Conservation (phyloP, 2,797 vertebrate genomes). For the Paguma larvata region DNA sequence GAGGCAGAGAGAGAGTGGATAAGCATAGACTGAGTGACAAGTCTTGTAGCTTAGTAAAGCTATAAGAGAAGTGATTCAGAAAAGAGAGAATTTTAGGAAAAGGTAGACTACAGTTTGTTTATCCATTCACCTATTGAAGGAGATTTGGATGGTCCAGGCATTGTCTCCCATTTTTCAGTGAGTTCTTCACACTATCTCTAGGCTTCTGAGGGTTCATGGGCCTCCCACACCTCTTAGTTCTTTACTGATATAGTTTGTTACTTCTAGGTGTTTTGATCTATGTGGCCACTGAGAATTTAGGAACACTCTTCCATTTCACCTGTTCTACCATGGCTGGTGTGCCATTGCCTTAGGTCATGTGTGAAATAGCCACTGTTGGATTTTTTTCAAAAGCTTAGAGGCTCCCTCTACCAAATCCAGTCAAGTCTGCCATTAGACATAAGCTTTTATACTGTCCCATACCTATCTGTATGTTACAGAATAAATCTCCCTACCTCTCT, state of each 20-base stretch:
- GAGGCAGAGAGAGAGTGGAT: not conserved
- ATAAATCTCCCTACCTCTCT: not conserved
- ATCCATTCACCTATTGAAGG: not conserved
- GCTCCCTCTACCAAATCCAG: not conserved
- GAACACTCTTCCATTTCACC: not conserved
- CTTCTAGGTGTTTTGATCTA: not conserved
- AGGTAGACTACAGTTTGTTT: not conserved
- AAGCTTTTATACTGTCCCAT: not conserved
- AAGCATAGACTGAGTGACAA: not conserved
- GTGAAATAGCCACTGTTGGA: not conserved
- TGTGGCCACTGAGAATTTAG: not conserved
- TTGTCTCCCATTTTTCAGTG: not conserved
- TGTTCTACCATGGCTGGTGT: not conserved
- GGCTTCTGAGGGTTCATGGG: not conserved
- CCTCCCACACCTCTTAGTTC: not conserved
- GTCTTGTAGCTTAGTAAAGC: not conserved
- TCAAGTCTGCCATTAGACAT: not conserved
- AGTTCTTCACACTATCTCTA: not conserved
- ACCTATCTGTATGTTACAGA: not conserved
- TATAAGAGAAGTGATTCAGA: not conserved
- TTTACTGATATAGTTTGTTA: not conserved
- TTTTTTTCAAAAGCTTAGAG: not conserved
- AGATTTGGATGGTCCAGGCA: not conserved
- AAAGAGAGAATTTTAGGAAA: not conserved
- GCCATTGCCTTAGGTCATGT: not conserved